Evolutionary conservation across 2,113 vertebrate genomes (phyloP), one percentile per base, ranked within the genome.

Genomic region (Numida meleagris): DNA sequence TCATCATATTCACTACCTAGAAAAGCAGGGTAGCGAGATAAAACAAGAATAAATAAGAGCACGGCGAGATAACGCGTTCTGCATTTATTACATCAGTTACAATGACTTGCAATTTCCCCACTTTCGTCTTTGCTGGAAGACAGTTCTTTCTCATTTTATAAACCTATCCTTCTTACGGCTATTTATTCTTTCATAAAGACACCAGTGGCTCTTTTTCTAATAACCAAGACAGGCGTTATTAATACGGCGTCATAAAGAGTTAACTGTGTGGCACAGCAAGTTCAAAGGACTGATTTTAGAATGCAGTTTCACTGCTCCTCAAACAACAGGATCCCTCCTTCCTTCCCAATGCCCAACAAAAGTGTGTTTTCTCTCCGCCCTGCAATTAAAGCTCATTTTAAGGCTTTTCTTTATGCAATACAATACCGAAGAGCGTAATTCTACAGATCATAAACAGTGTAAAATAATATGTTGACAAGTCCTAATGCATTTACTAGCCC

Each of bases 1-100:
- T 99, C 99, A 38, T 99, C 99, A 55, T 99, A 99, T 95, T 99
- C 99, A 12, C 99, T 99, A 89, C 99, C 99, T 99, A 97, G 31
- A 53, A 90, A 85, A 88, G 67, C 13, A 2, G 43, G 63, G 70
- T 16, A 89, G 80, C 21, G 46, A 86, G 74, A 85, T 9, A 46
- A 92, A 90, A 38, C 10, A 61, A 42, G 70, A 21, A 51, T 96
- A 83, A 97, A 27, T 73, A 68, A 29, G 8, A 86, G 72, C 63
- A 31, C 46, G 62, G 89, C 13, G 38, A 82, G 85, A 88, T 53
- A 92, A 95, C 65, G n/a, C 72, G 43, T 53, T 88, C 72, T 88
- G 68, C 63, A 71, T 90, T 95, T 96, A 95, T 95, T 73, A 79
- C 59, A 88, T 62, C 86, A 67, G 71, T 62, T 76, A 43, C 65